Evolutionary conservation across 2,113 vertebrate genomes (phyloP), one percentile per base, ranked within the genome.

Genomic region (Chamaetylas fuelleborni): DNA sequence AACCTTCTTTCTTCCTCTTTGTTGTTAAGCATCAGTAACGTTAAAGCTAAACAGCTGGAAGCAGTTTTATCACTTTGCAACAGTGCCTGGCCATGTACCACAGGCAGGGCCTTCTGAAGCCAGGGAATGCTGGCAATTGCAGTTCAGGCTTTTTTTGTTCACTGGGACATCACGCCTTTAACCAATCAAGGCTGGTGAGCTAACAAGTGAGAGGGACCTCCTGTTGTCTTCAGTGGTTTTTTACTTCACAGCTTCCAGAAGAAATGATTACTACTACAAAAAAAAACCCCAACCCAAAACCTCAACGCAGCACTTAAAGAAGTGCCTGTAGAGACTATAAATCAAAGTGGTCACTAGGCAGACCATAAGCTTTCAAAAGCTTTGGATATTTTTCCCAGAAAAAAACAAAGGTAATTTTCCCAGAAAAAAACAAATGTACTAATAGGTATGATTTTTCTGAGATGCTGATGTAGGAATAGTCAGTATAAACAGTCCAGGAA

Each of bases 51-150:
- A 95, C 97, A 94, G 98, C 98, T 98, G 97, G 97, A 72, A 98
- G 98, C 98, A 96, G 70, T 98, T 98, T 98, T 98, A 96, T 97
- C 98, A 98, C 98, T 96, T 98, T 96, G 97, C 97, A 98, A 94
- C 97, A 94, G 97, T 92, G 84, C 93, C 66, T 86, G 97, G 92
- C 96, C 74, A 22, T 48, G 90, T 97, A 87, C 91, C 64, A 65
- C 90, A 97, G 48, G 91, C 66, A 25, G 36, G 78, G 95, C 93
- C 81, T 97, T 96, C 92, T 97, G 96, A 90, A 98, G 97, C 95
- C 92, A 92, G 97, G 96, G 92, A 93, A 70, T 91, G 93, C 96
- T 94, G 76, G 91, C 93, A 77, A 14, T 93, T 96, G 96, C 97
- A 88, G 78, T 94, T 94, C 61, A 90, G 86, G 94, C 83, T 95